phyloP scores from a whole-genome alignment of 2,797 vertebrate genomes.

The Microctenopoma lineatum region DNA sequence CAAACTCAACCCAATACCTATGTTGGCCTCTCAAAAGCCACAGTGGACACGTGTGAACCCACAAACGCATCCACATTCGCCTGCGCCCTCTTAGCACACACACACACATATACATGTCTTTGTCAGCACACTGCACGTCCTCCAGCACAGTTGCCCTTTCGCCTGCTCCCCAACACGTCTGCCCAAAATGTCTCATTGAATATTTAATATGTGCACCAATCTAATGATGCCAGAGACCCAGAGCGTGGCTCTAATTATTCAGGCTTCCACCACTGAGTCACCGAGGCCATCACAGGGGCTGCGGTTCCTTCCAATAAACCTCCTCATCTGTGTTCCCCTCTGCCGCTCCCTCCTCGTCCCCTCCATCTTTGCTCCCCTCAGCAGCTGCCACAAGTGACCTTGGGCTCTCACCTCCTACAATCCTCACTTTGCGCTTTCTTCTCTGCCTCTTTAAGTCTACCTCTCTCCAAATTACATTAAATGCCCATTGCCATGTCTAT shows the following conservation, averaged over 20 bases:
- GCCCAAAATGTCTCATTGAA: conserved; percentile 77
- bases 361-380: conserved; percentile 3
- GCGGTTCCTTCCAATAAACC: conserved; percentile 34
- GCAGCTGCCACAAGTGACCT: conserved; percentile 14
- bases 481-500: conserved; percentile 49
- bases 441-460: conserved; percentile 30
- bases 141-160: conserved; percentile 67
- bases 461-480: conserved; percentile 49
- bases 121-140: conserved; percentile 46
- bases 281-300: conserved; percentile 38
- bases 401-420: conserved; percentile 11
- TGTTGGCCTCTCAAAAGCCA: conserved; percentile 1
- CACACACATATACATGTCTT: conserved; percentile 34
- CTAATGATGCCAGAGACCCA: conserved; percentile 65
- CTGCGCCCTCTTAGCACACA: neutral
- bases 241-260: conserved; percentile 65
- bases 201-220: conserved; percentile 69
- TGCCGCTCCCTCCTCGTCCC: neutral
- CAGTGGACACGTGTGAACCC: neutral
- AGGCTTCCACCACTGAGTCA: conserved; percentile 62
- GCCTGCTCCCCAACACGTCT: conserved; percentile 38
- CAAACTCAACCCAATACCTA: neutral
- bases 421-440: conserved; percentile 4
- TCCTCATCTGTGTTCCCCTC: conserved; percentile 36
- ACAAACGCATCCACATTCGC: neutral